Evolutionary conservation across 2,888 invertebrate genomes (phyloP).

Genomic region (Cerastoderma edule): DNA sequence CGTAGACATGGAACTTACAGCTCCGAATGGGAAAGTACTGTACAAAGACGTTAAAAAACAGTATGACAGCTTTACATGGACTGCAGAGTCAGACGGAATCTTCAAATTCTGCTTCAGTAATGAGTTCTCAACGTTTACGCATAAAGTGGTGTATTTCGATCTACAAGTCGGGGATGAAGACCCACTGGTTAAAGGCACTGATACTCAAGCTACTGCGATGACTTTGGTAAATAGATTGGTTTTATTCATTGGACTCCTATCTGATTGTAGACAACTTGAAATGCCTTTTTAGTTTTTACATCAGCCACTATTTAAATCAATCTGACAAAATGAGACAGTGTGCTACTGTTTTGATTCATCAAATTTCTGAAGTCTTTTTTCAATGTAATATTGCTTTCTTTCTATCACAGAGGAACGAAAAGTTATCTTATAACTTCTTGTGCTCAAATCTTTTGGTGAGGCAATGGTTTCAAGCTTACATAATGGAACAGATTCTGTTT

Average conservation of each 20-base stretch:
- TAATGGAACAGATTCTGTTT: too few species aligned
- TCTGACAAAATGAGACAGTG: too few species aligned
- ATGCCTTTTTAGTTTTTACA: too few species aligned
- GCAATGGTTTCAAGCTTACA: too few species aligned
- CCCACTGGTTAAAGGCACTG: slow-evolving; percentile 87
- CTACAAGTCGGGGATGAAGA: slow-evolving; percentile 96
- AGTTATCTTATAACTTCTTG: too few species aligned
- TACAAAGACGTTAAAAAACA: slow-evolving; percentile 97
- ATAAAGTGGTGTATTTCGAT: slow-evolving; percentile 99
- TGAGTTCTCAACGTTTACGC: slow-evolving; percentile 99
- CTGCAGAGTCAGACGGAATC: slow-evolving; percentile 77
- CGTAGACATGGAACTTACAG: slow-evolving; percentile 95
- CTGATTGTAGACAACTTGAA: too few species aligned
- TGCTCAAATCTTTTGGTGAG: too few species aligned
- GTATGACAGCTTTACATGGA: slow-evolving; percentile 93
- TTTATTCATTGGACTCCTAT: neutral
- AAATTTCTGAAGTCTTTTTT: too few species aligned
- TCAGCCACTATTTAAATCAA: too few species aligned
- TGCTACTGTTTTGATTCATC: too few species aligned
- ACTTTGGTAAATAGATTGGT: slow-evolving; percentile 86
- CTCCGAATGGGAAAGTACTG: slow-evolving; percentile 93
- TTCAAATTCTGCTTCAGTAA: slow-evolving; percentile 93
- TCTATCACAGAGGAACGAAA: too few species aligned
- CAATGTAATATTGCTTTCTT: too few species aligned
- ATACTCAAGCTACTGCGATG: slow-evolving; percentile 89